Evolutionary conservation across 2,888 invertebrate species (phyloP), one percentile per base, ranked within the genome.

Genomic region (Disparrhopalites patrizii): DNA sequence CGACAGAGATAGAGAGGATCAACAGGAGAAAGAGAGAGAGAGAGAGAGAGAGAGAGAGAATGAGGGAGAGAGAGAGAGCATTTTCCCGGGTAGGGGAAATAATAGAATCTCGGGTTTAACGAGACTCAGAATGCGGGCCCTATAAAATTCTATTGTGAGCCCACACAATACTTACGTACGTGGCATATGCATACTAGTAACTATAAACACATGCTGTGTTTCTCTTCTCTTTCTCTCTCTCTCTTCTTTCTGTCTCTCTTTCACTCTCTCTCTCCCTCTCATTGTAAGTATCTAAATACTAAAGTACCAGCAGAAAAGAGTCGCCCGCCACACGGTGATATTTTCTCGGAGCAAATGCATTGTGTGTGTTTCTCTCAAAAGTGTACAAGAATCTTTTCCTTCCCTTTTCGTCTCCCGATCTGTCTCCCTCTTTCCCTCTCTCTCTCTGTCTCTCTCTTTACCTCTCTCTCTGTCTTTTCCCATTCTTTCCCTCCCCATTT

Each of bases 81-180:
- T 58, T 65, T 65, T 65, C 51, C 58, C 58, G 65, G 57, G 58
- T 65, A 52, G 65, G 65, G 64, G 65, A 65, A 62, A 64, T 56
- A 64, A 64, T 64, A 64, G 64, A 64, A 62, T 62, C 47, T 62
- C 52, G 54, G 54, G 54, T 31, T 54, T 54, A 54, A 54, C 54
- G 54, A 31, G 54, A 54, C 31, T 54, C 31, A 54, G 54, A 54
- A 61, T 61, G 61, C 61, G 61, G 61, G 61, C 51, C 33, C 61
- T 51, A 31, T 58, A 27, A 47, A 47, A 47, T 47, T 47, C 47
- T 47, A 47, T 47, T 47, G 47, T 47, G 47, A 47, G 47, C n/a
- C n/a, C n/a, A n/a, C n/a, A n/a, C n/a, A n/a, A n/a, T n/a, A n/a
- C n/a, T n/a, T n/a, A n/a, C n/a, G n/a, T n/a, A n/a, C n/a, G 25